Evolutionary conservation across 2,113 vertebrate species (phyloP).

Genomic region (Oncorhynchus clarkii): DNA sequence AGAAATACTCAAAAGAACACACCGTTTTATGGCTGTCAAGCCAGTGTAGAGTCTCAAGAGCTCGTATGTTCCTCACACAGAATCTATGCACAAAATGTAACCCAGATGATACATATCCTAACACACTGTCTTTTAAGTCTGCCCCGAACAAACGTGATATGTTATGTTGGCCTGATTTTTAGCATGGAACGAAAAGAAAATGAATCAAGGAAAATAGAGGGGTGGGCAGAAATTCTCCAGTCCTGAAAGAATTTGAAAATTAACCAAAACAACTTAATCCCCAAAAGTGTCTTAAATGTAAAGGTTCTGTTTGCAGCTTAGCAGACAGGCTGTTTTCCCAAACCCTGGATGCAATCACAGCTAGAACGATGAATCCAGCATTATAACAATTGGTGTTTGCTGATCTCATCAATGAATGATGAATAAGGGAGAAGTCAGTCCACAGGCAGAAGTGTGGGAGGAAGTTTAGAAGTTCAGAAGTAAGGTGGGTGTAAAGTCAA

Average conservation of each 20-base stretch:
- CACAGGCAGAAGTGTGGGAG: not conserved
- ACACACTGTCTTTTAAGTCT: conserved; percentile 11
- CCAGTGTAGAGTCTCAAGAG: conserved; percentile 11
- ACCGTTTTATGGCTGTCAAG: not conserved
- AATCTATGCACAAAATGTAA: conserved; percentile 32
- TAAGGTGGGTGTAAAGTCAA: too few relatives aligned
- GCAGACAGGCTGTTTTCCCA: not conserved
- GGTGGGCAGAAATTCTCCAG: not conserved
- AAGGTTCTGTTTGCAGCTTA: not conserved
- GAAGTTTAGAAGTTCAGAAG: not conserved
- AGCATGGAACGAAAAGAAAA: not conserved
- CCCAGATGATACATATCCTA: conserved; percentile 42
- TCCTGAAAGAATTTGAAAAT: not conserved
- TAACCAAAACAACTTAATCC: not conserved
- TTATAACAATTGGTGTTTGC: not conserved
- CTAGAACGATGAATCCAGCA: not conserved
- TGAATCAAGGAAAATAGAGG: not conserved
- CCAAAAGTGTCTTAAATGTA: not conserved
- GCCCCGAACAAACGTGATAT: conserved; percentile 12
- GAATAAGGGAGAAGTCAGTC: not conserved
- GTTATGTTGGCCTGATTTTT: conserved; percentile 1
- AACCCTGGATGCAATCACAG: not conserved
- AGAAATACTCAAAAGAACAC: not conserved
- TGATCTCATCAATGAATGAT: not conserved
- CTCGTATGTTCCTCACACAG: conserved; percentile 8